Base-by-base conservation (phyloP, 2,113 vertebrate genomes). In the Pelvicachromis taeniatus region DNA sequence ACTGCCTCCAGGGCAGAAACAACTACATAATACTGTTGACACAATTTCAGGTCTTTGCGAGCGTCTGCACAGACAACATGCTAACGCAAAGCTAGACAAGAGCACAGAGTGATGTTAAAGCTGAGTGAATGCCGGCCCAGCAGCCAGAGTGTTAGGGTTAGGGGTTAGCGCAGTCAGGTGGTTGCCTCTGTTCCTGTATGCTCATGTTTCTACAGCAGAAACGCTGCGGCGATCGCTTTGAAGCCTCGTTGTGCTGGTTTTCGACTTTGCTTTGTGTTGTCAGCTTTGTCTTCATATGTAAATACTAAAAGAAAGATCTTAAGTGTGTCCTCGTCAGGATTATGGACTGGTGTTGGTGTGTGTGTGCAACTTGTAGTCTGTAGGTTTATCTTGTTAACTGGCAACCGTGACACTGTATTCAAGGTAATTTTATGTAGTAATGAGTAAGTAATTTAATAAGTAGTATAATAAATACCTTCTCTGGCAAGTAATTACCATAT, bases 401-500 rank as follows among this genome's bases (percentile, higher is more conserved):
- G 33, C 59, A 63, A 38, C 59, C 11, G 19, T 63, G 0, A 38
- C 59, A 65, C 3, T 65, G 59, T 6, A 65, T 21, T 5, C 59
- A 65, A 65, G 59, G 4, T 65, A 38, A 65, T 65, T 13, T 65
- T 38, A 2, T 65, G 33, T 19, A 65, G 21, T 38, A 65, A 38
- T 2, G 2, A 65, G 31, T 21, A 65, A 65, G 33, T 0, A 65
- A 38, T 65, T 38, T 65, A 65, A 65, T 19, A 65, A 65, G 59
- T 38, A 2, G 19, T 65, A 33, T 38, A 38, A 65, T 19, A 13
- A 65, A 65, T 65, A 65, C 6, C 6, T 65, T 65, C 19, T 65
- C 33, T 65, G 19, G 0, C 11, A 65, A 5, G 0, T 19, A 65
- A 65, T 38, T 33, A 3, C n/a, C n/a, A n/a, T n/a, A n/a, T n/a